Evolutionary conservation across 1,140 invertebrate genomes (phyloP).

Genomic region (Caenorhabditis tropicalis): DNA sequence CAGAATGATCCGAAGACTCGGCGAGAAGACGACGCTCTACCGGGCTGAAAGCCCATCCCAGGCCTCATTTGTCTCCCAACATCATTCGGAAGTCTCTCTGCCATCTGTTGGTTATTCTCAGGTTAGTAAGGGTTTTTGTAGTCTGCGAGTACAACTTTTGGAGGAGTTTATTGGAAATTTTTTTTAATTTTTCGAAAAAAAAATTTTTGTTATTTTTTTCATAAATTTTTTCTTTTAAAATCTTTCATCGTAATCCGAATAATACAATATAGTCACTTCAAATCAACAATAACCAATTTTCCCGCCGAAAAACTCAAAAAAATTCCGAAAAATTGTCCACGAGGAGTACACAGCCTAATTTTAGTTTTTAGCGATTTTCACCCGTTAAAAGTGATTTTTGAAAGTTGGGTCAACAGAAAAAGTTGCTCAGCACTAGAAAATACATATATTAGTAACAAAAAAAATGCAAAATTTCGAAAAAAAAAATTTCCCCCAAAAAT

Average conservation of each 20-base stretch:
- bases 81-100: constrained; percentile 36
- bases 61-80: neutral
- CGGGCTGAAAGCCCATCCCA: constrained; percentile 13
- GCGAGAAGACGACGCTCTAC: constrained; percentile 7
- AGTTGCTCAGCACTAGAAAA: too few species aligned
- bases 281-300: too few species aligned
- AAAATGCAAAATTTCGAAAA: neutral
- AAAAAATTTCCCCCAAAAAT: neutral
- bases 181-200: neutral
- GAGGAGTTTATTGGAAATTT: neutral
- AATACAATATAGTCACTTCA: too few species aligned
- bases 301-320: too few species aligned
- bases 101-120: constrained; percentile 12
- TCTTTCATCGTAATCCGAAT: too few species aligned
- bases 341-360: too few species aligned
- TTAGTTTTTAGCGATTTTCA: too few species aligned
- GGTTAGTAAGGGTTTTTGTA: neutral
- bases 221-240: neutral
- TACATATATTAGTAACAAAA: too few species aligned
- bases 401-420: too few species aligned
- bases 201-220: neutral
- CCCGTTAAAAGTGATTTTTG: too few species aligned
- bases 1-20: constrained; percentile 24
- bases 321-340: too few species aligned
- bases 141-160: neutral